Conservation (phyloP, 1,140 invertebrate species). For the Protaetia brevitarsis region DNA sequence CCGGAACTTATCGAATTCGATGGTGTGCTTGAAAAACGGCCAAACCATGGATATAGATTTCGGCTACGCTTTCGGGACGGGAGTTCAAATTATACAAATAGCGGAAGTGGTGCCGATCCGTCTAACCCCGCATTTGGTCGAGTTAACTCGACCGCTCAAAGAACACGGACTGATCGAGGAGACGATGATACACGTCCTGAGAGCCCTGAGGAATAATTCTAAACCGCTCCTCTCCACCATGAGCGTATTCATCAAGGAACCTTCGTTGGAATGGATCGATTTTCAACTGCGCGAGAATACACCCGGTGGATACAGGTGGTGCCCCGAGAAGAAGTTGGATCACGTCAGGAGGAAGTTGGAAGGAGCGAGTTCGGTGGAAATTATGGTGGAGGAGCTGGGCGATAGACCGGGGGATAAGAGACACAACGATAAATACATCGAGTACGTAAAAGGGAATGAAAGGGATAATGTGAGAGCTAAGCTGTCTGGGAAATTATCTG, state of each 20-base stretch:
- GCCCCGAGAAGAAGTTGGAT: slow-evolving; percentile 55
- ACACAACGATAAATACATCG: slow-evolving; percentile 44
- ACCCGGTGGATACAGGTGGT: slow-evolving; percentile 48
- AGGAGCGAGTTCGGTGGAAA: slow-evolving; percentile 60
- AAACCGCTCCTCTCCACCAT: slow-evolving; percentile 63
- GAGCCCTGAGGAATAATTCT: slow-evolving; percentile 56
- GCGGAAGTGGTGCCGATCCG: slow-evolving; percentile 78
- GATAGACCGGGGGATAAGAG: slow-evolving; percentile 36
- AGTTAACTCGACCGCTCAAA: slow-evolving; percentile 63
- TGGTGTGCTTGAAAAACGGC: slow-evolving; percentile 63
- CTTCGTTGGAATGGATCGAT: slow-evolving; percentile 65
- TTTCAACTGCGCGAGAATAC: slow-evolving; percentile 41
- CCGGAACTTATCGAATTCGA: slow-evolving; percentile 69
- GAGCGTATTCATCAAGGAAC: slow-evolving; percentile 73
- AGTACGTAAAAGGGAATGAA: slow-evolving; percentile 48
- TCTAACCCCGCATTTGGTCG: slow-evolving; percentile 68
- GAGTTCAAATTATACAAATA: slow-evolving; percentile 57
- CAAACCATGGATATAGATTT: slow-evolving; percentile 74
- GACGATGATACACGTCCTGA: slow-evolving; percentile 64
- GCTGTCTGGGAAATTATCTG: slow-evolving; percentile 45
- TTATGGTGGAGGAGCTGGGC: slow-evolving; percentile 58
- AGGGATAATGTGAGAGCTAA: slow-evolving; percentile 49
- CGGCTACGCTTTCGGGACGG: slow-evolving; percentile 69
- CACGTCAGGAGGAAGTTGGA: slow-evolving; percentile 57
- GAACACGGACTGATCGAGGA: slow-evolving; percentile 61